A percentile compares a stretch with the other conserved stretches of the same genome.
These are phyloP conservation scores for Anticlea derivata DNA, from an alignment of 2,888 invertebrate genomes.

Conservation along the genomic window DNA sequence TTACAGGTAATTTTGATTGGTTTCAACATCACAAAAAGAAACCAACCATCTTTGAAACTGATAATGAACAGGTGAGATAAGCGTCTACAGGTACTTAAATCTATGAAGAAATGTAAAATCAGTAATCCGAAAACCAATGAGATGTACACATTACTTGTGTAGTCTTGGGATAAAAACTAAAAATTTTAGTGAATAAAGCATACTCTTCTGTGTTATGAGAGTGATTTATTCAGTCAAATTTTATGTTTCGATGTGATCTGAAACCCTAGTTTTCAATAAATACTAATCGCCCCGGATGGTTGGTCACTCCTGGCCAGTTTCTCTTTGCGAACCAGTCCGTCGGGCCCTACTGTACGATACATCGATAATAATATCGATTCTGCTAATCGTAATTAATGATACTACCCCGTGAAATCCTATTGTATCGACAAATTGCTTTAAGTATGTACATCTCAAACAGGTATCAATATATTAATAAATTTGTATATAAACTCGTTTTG, in stretches of 20 bases:
- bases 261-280: conserved; percentile 24
- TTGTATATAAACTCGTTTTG: too few species aligned
- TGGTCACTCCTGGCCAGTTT: conserved; percentile 66
- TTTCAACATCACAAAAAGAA: conserved; percentile 12
- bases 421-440: conserved; percentile 71
- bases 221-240: too few species aligned
- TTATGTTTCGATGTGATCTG: too few species aligned
- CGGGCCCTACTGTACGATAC: conserved; percentile 52
- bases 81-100: too few species aligned
- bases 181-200: too few species aligned
- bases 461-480: too few species aligned
- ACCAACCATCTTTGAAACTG: neutral
- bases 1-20: conserved; percentile 54
- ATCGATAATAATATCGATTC: conserved; percentile 74
- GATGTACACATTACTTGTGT: too few species aligned
- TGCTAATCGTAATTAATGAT: conserved; percentile 76
- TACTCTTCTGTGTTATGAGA: too few species aligned
- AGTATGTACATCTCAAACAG: conserved; percentile 48
- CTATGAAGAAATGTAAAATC: too few species aligned
- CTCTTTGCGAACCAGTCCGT: conserved; percentile 71
- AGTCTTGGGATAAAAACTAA: too few species aligned
- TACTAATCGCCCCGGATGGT: conserved; percentile 63
- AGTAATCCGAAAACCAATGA: too few species aligned
- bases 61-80: conserved; percentile 17
- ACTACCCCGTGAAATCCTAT: conserved; percentile 71